phyloP scores from a whole-genome alignment of 2,797 vertebrate genomes.

The Merluccius polli region DNA sequence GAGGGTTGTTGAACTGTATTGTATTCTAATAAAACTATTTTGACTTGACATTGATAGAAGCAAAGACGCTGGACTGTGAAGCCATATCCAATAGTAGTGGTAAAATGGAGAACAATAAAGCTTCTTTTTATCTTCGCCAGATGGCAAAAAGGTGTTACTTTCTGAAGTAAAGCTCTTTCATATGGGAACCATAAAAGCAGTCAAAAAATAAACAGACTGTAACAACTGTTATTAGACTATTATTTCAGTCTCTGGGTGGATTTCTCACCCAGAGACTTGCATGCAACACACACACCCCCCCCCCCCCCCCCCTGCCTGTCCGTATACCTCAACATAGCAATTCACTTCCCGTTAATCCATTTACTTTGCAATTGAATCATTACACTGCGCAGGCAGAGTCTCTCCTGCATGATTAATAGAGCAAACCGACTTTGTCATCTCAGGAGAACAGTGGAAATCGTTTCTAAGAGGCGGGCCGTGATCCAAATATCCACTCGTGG shows the following conservation, averaged over 20 bases:
- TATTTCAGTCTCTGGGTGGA: neutral
- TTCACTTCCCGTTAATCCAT: slow-evolving; percentile 68
- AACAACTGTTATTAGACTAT: neutral
- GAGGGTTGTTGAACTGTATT: neutral
- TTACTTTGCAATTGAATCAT: slow-evolving; percentile 68
- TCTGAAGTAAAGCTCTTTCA: neutral
- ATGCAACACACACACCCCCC: neutral
- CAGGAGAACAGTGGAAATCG: slow-evolving; percentile 55
- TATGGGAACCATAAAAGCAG: neutral
- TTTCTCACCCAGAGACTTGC: neutral
- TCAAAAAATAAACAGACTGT: neutral
- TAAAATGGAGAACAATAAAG: neutral
- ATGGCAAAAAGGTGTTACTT: neutral
- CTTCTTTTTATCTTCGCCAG: neutral
- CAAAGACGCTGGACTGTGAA: too few relatives aligned
- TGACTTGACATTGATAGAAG: neutral
- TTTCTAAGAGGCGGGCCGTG: slow-evolving; percentile 47
- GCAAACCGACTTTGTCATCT: slow-evolving; percentile 58
- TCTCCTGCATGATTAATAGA: slow-evolving; percentile 72
- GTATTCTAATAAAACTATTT: neutral
- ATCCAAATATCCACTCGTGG: slow-evolving; percentile 58
- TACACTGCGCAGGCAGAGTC: slow-evolving; percentile 53
- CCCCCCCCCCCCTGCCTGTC: slow-evolving; percentile 11
- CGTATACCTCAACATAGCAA: slow-evolving; percentile 50
- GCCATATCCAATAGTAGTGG: too few relatives aligned